phyloP scores from a whole-genome alignment of 2,888 invertebrate genomes.

The Therioaphis trifolii region DNA sequence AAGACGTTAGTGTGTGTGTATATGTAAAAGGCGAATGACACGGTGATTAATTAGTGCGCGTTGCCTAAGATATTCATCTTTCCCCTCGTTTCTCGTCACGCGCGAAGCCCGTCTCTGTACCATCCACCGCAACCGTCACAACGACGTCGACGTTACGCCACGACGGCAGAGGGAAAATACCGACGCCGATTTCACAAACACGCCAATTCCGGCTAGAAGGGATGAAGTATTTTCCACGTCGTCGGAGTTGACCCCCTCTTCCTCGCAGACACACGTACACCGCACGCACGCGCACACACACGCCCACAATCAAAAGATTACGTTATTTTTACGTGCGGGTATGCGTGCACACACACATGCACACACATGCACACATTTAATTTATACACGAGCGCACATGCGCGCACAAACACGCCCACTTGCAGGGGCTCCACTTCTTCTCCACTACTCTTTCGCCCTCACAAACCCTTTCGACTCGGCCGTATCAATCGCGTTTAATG shows the following conservation, averaged over 20 bases:
- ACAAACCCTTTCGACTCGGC: background rate
- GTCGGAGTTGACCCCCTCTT: background rate
- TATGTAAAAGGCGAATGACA: constrained; percentile 48
- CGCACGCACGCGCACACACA: background rate
- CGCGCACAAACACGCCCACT: background rate
- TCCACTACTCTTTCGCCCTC: background rate
- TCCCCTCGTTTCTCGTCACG: background rate
- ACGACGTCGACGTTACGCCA: constrained; percentile 21
- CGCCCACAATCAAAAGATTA: background rate
- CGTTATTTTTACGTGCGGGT: background rate
- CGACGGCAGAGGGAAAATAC: background rate
- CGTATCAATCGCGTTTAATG: constrained; percentile 17
- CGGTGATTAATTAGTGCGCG: constrained; percentile 57
- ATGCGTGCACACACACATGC: background rate
- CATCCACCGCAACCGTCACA: background rate
- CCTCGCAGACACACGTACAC: background rate
- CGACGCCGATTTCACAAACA: background rate
- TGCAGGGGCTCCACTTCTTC: background rate
- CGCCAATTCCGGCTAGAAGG: background rate
- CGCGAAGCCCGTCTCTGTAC: background rate
- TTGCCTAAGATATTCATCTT: constrained; percentile 46
- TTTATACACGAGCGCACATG: no score
- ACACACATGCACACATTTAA: background rate
- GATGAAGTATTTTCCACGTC: constrained; percentile 39
- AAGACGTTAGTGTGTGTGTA: no score